Evolutionary conservation across 2,888 invertebrate species (phyloP).

Genomic region (Ctenicera cuprea): DNA sequence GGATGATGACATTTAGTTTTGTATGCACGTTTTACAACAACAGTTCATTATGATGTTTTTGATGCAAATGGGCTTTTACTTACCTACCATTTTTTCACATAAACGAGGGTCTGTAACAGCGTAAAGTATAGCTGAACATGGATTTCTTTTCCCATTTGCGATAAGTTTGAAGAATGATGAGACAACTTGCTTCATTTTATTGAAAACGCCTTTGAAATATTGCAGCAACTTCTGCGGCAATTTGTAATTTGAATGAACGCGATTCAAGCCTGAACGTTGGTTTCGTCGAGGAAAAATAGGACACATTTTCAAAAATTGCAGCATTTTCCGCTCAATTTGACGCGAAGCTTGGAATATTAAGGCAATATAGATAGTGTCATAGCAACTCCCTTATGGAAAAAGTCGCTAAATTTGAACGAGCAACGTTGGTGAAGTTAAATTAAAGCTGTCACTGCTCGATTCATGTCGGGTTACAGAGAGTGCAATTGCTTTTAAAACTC

Average conservation of each 20-base stretch:
- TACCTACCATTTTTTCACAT: no score
- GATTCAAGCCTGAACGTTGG: slow-evolving; percentile 30
- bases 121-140: no score
- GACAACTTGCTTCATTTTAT: background rate
- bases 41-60: no score
- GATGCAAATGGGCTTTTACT: no score
- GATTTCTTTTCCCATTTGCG: background rate
- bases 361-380: slow-evolving; percentile 41
- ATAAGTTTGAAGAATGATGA: background rate
- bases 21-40: no score
- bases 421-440: slow-evolving; percentile 21
- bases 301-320: slow-evolving; percentile 34
- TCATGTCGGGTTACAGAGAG: slow-evolving; percentile 2
- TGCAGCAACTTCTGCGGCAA: slow-evolving; percentile 21
- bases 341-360: slow-evolving; percentile 29
- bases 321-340: slow-evolving; percentile 45
- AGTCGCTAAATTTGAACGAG: slow-evolving; percentile 23
- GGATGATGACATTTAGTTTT: no score
- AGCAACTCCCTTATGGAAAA: slow-evolving; percentile 28
- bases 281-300: slow-evolving; percentile 31
- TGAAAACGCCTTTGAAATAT: slow-evolving; percentile 19
- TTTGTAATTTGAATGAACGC: slow-evolving; percentile 23
- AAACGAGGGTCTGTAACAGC: no score
- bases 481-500: background rate
- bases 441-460: slow-evolving; percentile 30